Evolutionary conservation across 2,113 vertebrate genomes (phyloP), one percentile per base, ranked within the genome.

Genomic region (Oncorhynchus masou): DNA sequence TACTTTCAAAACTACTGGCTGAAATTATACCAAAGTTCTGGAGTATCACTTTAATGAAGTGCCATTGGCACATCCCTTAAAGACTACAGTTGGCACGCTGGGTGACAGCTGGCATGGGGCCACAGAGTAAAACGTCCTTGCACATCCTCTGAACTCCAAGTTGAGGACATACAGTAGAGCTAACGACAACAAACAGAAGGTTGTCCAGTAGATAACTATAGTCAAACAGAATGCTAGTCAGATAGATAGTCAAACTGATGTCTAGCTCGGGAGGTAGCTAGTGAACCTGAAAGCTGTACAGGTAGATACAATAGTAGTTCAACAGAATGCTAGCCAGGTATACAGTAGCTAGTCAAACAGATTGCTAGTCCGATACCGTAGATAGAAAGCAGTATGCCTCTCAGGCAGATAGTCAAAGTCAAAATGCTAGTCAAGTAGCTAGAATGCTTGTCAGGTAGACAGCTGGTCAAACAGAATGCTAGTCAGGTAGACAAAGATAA

Each of bases 51-150:
- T 74, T 34, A 72, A 73, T 64, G 29, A 75, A 70, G 60, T 73
- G 39, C 8, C 31, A 68, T 79, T 25, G 48, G 57, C 70, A 34
- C 9, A 22, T 73, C 22, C 68, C 64, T 68, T 75, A 84, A 22
- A 72, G 25, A 29, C 70, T 66, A 78, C 27, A 73, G 64, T 54
- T 66, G 22, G 27, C 20, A 68, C 73, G n/a, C 2, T 74, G 27
- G 59, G 7, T 25, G 9, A 70, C 71, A 79, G 66, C 65, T 84
- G 72, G 12, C 73, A 79, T 57, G 24, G n/a, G 74, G 72, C 25
- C 71, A 77, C n/a, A 22, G 25, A 78, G 34, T 54, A 45, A 22
- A 68, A 73, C 19, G 45, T 65, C 31, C 11, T 75, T 60, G 67
- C 45, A 78, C 51, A 65, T 76, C 7, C 68, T 12, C 20, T 74